Conservation (phyloP, 2,888 invertebrate species). For the Baronia brevicornis region DNA sequence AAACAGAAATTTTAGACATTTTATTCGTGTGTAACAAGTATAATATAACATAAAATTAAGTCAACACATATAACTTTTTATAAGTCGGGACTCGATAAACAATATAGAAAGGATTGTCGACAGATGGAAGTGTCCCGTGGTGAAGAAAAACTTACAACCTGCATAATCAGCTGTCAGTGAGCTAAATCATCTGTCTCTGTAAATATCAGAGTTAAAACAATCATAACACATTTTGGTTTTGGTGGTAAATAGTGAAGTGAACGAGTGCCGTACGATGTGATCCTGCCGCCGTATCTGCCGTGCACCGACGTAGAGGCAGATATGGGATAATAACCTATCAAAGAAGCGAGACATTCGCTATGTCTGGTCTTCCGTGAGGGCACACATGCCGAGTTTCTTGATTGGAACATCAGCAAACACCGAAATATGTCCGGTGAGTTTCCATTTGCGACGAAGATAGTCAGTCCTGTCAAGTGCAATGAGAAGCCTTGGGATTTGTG, state of each 20-base stretch:
- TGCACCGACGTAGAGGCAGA: conserved; percentile 43
- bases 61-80: conserved; percentile 42
- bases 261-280: conserved; percentile 56
- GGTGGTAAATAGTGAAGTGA: conserved; percentile 58
- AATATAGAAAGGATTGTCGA: conserved; percentile 47
- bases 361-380: conserved; percentile 61
- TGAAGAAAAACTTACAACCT: conserved; percentile 73
- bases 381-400: conserved; percentile 36
- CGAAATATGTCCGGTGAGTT: conserved; percentile 65
- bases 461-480: conserved; percentile 66
- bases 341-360: conserved; percentile 53
- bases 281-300: conserved; percentile 39
- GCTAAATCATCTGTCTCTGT: conserved; percentile 75
- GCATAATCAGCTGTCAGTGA: conserved; percentile 77
- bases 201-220: conserved; percentile 73
- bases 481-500: conserved; percentile 72
- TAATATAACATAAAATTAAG: conserved; percentile 60
- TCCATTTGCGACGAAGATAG: conserved; percentile 54
- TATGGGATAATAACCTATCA: conserved; percentile 75
- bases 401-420: conserved; percentile 39
- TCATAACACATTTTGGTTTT: conserved; percentile 59
- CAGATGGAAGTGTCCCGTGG: conserved; percentile 68
- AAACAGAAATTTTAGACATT: conserved; percentile 68
- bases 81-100: conserved; percentile 38
- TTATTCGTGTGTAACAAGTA: conserved; percentile 56